phyloP scores from a whole-genome alignment of 2,797 vertebrate species.

The Dendrocincla fuliginosa region DNA sequence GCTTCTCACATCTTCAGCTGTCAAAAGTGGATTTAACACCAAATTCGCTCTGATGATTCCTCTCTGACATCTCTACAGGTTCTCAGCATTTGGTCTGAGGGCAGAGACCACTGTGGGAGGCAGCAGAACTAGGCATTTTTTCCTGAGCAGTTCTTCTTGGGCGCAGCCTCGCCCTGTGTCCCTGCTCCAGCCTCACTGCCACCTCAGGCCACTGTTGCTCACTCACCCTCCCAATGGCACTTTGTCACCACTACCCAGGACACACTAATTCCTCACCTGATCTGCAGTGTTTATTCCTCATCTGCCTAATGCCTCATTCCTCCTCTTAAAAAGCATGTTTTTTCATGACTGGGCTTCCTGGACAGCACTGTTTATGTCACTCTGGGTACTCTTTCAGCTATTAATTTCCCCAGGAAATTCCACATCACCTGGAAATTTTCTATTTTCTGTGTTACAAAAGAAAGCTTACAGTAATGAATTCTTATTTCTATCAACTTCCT shows the following conservation, averaged over 20 bases:
- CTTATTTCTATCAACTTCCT: neutral
- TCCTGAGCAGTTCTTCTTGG: neutral
- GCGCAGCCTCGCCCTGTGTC: neutral
- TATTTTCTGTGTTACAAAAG: neutral
- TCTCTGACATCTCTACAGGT: neutral
- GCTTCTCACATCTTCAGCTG: neutral
- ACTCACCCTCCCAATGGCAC: rapidly evolving
- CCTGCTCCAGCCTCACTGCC: neutral
- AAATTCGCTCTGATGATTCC: neutral
- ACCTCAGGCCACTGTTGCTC: neutral
- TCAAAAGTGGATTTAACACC: neutral
- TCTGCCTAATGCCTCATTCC: neutral
- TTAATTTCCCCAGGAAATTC: neutral
- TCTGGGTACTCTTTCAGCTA: neutral
- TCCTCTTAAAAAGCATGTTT: neutral
- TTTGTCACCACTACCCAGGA: neutral
- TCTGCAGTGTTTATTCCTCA: neutral
- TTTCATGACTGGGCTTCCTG: neutral
- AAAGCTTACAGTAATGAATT: neutral
- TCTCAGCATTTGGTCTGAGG: neutral
- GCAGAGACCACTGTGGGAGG: neutral
- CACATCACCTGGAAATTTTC: neutral
- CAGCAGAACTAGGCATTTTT: neutral
- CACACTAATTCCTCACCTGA: neutral
- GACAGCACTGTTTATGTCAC: neutral